Evolutionary conservation across 2,113 vertebrate species (phyloP).

Genomic region (Willisornis vidua): DNA sequence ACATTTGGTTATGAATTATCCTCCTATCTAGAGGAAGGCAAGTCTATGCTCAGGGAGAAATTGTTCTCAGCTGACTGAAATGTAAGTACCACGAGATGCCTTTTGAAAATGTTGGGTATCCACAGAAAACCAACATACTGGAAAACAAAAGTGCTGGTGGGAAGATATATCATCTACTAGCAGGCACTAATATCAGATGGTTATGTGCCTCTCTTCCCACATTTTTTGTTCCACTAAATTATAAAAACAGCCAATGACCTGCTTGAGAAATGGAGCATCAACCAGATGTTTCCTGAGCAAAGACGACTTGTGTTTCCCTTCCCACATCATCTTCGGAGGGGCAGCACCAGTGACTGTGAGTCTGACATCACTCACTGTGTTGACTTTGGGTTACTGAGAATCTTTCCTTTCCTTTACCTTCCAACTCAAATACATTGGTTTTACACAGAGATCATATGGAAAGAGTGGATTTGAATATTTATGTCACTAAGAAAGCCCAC

Average conservation of each 20-base stretch:
- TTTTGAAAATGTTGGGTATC: background rate
- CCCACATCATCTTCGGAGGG: slow-evolving; percentile 68
- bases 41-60: background rate
- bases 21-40: background rate
- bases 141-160: background rate
- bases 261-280: slow-evolving; percentile 62
- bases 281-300: slow-evolving; percentile 84
- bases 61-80: background rate
- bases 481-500: background rate
- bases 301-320: slow-evolving; percentile 72
- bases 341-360: background rate
- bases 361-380: slow-evolving; percentile 63
- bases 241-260: slow-evolving; percentile 55
- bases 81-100: background rate
- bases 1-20: background rate
- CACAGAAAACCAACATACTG: background rate
- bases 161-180: background rate
- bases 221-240: slow-evolving; percentile 66
- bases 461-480: background rate
- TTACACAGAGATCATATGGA: background rate
- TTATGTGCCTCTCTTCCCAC: slow-evolving; percentile 58
- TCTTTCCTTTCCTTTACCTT: slow-evolving; percentile 5
- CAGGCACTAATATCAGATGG: background rate
- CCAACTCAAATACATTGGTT: slow-evolving; percentile 34
- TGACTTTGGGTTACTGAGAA: slow-evolving; percentile 36